Percentiles rank a stretch among this genome's conserved stretches.
Evolutionary conservation across 37 sponge, comb jelly and placozoan genomes (phyloP).

Genomic region (Cliona cf. orientalis): DNA sequence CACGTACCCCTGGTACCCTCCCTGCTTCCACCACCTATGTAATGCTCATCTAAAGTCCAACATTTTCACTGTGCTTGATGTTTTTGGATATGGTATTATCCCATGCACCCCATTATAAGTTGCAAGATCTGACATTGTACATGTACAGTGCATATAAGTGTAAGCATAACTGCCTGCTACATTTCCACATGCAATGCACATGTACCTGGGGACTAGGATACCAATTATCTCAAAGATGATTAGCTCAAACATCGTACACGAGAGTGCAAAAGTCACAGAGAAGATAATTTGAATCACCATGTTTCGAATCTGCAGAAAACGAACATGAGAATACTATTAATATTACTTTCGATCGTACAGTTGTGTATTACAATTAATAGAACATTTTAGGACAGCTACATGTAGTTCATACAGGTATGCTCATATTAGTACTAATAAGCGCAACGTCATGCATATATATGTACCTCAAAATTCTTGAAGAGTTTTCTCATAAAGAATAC

Average conservation of each 20-base stretch:
- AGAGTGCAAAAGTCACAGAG: conserved; percentile 95
- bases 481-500: conserved; percentile 94
- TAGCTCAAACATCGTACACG: conserved; percentile 97
- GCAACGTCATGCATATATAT: not conserved
- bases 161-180: not conserved
- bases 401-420: no score
- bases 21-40: no score
- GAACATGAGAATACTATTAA: not conserved
- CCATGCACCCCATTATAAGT: no score
- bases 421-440: no score
- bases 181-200: not conserved
- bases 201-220: conserved; percentile 73
- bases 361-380: no score
- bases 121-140: not conserved
- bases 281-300: conserved; percentile 82
- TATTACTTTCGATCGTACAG: not conserved
- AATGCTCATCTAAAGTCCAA: no score
- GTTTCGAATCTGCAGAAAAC: conserved; percentile 80
- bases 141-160: not conserved
- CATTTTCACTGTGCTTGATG: no score
- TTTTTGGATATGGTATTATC: no score
- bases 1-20: no score
- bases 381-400: no score
- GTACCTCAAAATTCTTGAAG: conserved; percentile 96
- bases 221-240: conserved; percentile 98